Evolutionary conservation across 2,797 vertebrate genomes (phyloP).

Genomic region (Scleropages formosus): DNA sequence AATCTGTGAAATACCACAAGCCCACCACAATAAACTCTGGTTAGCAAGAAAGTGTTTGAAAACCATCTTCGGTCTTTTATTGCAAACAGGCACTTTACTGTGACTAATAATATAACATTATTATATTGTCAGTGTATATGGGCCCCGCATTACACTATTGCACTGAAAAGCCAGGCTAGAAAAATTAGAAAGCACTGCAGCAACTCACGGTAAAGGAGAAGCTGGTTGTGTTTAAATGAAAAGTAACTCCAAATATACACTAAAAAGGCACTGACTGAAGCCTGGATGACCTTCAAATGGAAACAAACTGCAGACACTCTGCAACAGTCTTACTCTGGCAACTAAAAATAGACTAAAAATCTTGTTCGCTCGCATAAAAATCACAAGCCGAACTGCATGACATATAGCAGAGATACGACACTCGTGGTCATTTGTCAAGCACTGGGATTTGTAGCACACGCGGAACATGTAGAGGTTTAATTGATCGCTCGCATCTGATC

Average conservation of each 20-base stretch:
- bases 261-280: neutral
- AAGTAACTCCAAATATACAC: neutral
- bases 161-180: neutral
- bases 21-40: constrained; percentile 3
- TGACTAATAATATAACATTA: neutral
- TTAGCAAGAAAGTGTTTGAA: neutral
- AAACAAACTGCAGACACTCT: neutral
- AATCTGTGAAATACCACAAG: constrained; percentile 3
- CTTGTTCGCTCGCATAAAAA: no score
- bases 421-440: no score
- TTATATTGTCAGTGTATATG: neutral
- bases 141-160: no score
- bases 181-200: no score
- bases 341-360: no score
- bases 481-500: no score
- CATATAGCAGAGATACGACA: no score
- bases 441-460: no score
- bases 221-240: neutral
- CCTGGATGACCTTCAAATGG: neutral
- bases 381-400: no score
- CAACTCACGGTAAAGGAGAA: no score
- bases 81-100: neutral
- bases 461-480: no score
- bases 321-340: no score
- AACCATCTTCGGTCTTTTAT: neutral